Evolutionary conservation across 2,113 vertebrate genomes (phyloP), one percentile per base, ranked within the genome.

Genomic region (Panthera tigris): DNA sequence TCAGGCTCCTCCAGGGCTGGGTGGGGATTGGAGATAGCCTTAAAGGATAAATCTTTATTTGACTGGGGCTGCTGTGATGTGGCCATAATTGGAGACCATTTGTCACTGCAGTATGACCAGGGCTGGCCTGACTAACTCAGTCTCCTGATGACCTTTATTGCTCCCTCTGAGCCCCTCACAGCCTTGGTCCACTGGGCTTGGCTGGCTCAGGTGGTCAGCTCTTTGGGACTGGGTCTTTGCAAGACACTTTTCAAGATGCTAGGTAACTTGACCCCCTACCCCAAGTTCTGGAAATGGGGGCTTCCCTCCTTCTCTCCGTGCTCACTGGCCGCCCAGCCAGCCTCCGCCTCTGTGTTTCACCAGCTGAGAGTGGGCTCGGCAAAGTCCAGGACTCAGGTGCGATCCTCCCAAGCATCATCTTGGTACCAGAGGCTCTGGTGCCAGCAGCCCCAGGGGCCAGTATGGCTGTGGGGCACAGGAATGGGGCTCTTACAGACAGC

Each of bases 371-470:
- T 9, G 5, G 18, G n/a, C 33, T 65, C 55, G 19, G 23, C 31
- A 33, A 68, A 80, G 41, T 25, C 27, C 11, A 25, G 27, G 45
- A 11, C 33, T 19, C 23, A 4, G 45, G 36, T 31, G 7, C 9
- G 3, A 27, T 41, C 9, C 19, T 33, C 39, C 41, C 10, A 5
- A 14, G 4, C 1, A n/a, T 63, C 18, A 0, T 6, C 6, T 31
- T 45, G 39, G 33, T 7, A 7, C 19, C 21, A 1, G 9, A 0
- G 10, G 8, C 31, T 36, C 14, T 25, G 8, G 4, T 12, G 4
- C 23, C 10, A 1, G 6, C 50, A 45, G 39, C 23, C 73, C 39
- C 8, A 4, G 5, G 9, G 27, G 7, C 0, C 0, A 1, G 0
- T 0, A 10, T 0, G 6, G 19, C 10, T 76, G 66, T 50, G 14